These are phyloP conservation scores for Paramuricea clavata DNA, from an alignment of 92 coral and sea anemone species.

Conservation along the genomic window DNA sequence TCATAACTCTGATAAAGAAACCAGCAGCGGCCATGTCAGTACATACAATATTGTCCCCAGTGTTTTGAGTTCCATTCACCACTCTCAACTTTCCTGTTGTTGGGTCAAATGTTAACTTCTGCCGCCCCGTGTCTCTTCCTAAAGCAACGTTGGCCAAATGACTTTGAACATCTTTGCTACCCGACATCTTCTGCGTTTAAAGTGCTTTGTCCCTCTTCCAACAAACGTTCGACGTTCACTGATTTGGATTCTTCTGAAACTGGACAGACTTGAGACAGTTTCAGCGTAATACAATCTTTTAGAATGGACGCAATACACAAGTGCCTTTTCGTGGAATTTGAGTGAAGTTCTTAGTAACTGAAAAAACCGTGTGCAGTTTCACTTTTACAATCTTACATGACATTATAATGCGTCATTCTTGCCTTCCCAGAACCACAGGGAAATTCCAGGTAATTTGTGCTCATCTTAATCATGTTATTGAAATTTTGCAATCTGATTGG, in stretches of 20 bases:
- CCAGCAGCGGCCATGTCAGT: conserved; percentile 16
- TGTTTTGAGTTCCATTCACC: neutral
- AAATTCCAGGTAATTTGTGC: no score
- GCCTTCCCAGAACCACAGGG: no score
- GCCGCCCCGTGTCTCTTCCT: conserved; percentile 11
- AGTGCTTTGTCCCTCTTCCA: neutral
- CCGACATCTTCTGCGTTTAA: neutral
- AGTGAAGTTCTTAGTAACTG: no score
- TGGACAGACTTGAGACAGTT: no score
- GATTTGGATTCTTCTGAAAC: neutral
- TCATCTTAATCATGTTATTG: neutral
- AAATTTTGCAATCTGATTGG: neutral
- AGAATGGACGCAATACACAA: no score
- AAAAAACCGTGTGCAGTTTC: no score
- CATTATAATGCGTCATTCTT: no score
- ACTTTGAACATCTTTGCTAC: conserved; percentile 13
- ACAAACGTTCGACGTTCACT: neutral
- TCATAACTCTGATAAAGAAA: neutral
- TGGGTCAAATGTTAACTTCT: conserved; percentile 24
- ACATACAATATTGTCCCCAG: conserved; percentile 22
- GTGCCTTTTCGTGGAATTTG: no score
- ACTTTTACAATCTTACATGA: no score
- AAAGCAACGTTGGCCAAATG: neutral
- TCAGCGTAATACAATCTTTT: no score
- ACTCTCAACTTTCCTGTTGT: conserved; percentile 21